Evolutionary conservation across 1,140 invertebrate species (phyloP), one percentile per base, ranked within the genome.

Genomic region (Diorhabda carinulata): DNA sequence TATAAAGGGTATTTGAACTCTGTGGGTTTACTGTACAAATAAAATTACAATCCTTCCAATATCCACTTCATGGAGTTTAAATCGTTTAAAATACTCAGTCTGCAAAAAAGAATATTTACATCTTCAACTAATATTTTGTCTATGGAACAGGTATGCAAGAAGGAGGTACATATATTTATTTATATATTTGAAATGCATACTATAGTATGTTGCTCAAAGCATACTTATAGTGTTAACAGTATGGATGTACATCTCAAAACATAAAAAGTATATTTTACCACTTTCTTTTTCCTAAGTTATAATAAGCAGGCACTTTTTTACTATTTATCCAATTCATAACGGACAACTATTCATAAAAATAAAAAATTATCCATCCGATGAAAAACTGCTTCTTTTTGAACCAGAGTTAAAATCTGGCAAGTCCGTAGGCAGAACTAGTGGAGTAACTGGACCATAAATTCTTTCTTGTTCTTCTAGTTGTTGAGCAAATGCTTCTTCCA

Each of bases 401-500:
- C 87, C 86, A 40, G 71, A 66, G 67, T 72, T 71, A 41, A 87
- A 77, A 47, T 87, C 86, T 8, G 87, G 82, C 60, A 89, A 82
- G 80, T 90, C 89, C 57, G 86, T 74, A 25, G 89, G 88, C 71
- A 90, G 81, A 68, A 85, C 83, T 72, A 84, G 82, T 66, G 83
- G 86, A 47, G 81, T 83, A 72, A 82, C 84, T 70, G 86, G 84
- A 0, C 86, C 85, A 73, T 87, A 94, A 74, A 94, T 88, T 63
- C 88, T 85, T 80, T 94, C 92, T 81, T 95, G 93, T 75, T 95
- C 92, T 77, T 93, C 92, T 69, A 92, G 81, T 79, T 96, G 92
- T 70, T 88, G 84, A 64, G 86, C 85, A 80, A 96, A 95, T 76
- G 93, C 90, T 78, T 95, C 92, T 82, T 96, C 93, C 74, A 96